Evolutionary conservation across 2,113 vertebrate genomes (phyloP).

Genomic region (Alouatta palliata): DNA sequence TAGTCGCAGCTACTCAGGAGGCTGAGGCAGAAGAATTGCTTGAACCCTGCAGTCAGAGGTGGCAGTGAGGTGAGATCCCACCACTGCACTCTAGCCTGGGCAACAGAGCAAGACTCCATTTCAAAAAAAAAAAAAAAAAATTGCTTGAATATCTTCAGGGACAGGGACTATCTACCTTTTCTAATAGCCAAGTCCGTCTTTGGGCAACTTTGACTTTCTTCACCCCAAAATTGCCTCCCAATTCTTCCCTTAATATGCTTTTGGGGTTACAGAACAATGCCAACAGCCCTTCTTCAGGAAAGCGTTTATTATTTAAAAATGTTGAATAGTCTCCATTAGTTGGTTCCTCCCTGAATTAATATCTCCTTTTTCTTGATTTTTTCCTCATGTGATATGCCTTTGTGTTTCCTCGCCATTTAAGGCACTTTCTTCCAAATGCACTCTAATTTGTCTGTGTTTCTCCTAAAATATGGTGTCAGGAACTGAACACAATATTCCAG

Average conservation of each 20-base stretch:
- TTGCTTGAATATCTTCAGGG: background rate
- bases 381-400: background rate
- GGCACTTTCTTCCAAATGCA: background rate
- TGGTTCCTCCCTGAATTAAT: background rate
- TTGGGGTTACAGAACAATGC: background rate
- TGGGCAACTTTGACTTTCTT: conserved; percentile 9
- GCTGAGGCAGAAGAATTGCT: no score
- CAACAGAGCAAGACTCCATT: no score
- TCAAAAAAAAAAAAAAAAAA: background rate
- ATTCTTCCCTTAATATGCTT: background rate
- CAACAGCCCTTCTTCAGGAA: background rate
- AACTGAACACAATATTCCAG: background rate
- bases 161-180: background rate
- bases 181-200: background rate
- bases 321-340: background rate
- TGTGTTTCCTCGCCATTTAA: background rate
- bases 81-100: no score
- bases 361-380: background rate
- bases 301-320: background rate
- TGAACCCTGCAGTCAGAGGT: no score
- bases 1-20: no score
- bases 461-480: background rate
- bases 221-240: background rate
- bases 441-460: background rate
- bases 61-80: no score